Evolutionary conservation across 2,797 vertebrate genomes (phyloP).

Genomic region (Hypotaenidia okinawae): DNA sequence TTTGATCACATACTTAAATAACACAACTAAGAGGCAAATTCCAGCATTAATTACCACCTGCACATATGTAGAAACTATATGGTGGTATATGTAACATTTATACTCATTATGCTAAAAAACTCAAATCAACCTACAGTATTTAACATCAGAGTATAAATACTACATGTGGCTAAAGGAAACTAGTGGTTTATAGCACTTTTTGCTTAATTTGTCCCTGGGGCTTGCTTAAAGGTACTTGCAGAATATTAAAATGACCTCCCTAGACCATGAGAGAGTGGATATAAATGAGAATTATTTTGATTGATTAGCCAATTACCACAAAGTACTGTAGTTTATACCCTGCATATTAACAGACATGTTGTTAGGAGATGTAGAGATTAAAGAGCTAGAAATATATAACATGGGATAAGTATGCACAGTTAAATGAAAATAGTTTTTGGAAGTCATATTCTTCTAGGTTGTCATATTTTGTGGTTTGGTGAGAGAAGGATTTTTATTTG

Average conservation of each 20-base stretch:
- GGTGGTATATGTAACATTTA: conserved; percentile 14
- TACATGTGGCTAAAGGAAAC: not conserved
- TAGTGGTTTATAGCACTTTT: not conserved
- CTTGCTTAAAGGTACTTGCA: conserved; percentile 49
- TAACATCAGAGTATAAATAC: conserved; percentile 9
- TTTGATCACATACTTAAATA: conserved; percentile 3
- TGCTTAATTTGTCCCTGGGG: not conserved
- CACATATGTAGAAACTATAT: conserved; percentile 25
- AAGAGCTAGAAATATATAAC: conserved; percentile 33
- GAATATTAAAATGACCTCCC: conserved; percentile 59
- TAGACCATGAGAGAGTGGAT: not conserved
- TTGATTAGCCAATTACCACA: conserved; percentile 65
- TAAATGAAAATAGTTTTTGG: not conserved
- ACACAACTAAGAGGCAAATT: not conserved
- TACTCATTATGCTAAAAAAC: not conserved
- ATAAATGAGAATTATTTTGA: conserved; percentile 63
- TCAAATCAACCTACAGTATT: not conserved
- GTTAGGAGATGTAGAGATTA: conserved; percentile 16
- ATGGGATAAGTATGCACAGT: not conserved
- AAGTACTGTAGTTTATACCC: conserved; percentile 33
- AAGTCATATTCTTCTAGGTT: not conserved
- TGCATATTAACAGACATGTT: conserved; percentile 42
- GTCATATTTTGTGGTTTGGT: not conserved
- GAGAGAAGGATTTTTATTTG: not conserved
- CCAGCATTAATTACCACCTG: conserved; percentile 15